Evolutionary conservation across 2,113 vertebrate species (phyloP).

Genomic region (Peromyscus maniculatus): DNA sequence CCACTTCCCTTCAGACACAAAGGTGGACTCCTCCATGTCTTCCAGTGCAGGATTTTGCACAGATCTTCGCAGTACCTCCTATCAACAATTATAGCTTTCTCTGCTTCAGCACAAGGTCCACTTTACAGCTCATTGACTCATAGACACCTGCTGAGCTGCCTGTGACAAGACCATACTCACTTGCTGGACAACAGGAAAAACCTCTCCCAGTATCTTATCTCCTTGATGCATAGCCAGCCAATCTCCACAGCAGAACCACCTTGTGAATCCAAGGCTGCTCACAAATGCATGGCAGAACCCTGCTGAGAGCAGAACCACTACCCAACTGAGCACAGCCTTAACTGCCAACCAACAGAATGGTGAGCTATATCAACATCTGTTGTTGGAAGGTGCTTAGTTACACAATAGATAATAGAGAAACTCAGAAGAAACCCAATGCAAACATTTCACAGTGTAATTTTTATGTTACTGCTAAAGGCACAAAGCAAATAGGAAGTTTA

Average conservation of each 20-base stretch:
- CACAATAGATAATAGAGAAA: neutral
- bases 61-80: neutral
- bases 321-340: neutral
- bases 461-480: rapidly evolving
- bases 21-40: neutral
- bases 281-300: neutral
- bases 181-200: neutral
- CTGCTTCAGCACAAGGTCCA: rapidly evolving
- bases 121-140: neutral
- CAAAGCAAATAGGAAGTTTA: neutral
- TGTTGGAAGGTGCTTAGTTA: neutral
- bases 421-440: rapidly evolving
- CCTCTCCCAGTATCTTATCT: neutral
- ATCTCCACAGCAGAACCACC: neutral
- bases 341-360: neutral
- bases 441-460: rapidly evolving
- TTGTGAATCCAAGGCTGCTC: neutral
- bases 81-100: too few relatives aligned
- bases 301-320: too few relatives aligned
- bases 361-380: rapidly evolving
- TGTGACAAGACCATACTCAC: neutral
- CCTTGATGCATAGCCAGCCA: neutral
- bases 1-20: neutral
- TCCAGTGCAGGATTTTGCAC: neutral
- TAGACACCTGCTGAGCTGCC: neutral